A percentile compares a stretch with the other conserved stretches of the same genome.
Evolutionary conservation across 2,797 vertebrate species (phyloP).

Genomic region (Harpagifer antarcticus): DNA sequence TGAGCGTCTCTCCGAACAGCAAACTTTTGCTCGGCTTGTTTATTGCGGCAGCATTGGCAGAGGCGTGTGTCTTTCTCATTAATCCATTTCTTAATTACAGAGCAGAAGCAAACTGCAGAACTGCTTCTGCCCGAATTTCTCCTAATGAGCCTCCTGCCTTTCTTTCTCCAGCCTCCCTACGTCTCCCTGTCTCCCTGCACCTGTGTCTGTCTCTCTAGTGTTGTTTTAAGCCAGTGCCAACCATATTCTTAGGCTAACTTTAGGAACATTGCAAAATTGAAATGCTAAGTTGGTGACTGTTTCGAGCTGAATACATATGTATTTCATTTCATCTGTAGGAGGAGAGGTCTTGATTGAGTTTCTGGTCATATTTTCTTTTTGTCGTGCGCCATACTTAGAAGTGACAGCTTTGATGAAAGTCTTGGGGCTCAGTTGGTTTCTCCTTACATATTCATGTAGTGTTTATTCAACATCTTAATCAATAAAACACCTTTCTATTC

Average conservation of each 20-base stretch:
- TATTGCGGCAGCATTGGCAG: slow-evolving; percentile 55
- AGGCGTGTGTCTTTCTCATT: slow-evolving; percentile 65
- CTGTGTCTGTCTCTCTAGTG: slow-evolving; percentile 21
- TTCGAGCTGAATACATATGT: slow-evolving; percentile 25
- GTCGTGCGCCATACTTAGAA: not conserved
- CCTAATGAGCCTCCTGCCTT: slow-evolving; percentile 65
- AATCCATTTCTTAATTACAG: slow-evolving; percentile 74
- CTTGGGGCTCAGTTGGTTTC: not conserved
- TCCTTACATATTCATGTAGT: not conserved
- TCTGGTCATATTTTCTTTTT: not conserved
- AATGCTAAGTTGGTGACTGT: slow-evolving; percentile 28
- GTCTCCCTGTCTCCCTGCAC: slow-evolving; percentile 23
- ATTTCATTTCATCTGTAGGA: not conserved
- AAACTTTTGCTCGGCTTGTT: slow-evolving; percentile 59
- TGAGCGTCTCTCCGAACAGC: slow-evolving; percentile 37
- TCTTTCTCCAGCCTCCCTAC: slow-evolving; percentile 14
- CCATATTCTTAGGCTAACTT: slow-evolving; percentile 12
- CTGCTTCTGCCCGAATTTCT: slow-evolving; percentile 44
- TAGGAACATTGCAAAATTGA: not conserved
- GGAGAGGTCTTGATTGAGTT: not conserved
- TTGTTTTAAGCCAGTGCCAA: slow-evolving; percentile 23
- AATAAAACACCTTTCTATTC: slow-evolving; percentile 16
- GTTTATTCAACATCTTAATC: slow-evolving; percentile 19
- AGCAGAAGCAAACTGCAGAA: slow-evolving; percentile 55
- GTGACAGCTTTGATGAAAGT: not conserved